Evolutionary conservation across 2,113 vertebrate species (phyloP), one percentile per base, ranked within the genome.

Genomic region (Pandion haliaetus): DNA sequence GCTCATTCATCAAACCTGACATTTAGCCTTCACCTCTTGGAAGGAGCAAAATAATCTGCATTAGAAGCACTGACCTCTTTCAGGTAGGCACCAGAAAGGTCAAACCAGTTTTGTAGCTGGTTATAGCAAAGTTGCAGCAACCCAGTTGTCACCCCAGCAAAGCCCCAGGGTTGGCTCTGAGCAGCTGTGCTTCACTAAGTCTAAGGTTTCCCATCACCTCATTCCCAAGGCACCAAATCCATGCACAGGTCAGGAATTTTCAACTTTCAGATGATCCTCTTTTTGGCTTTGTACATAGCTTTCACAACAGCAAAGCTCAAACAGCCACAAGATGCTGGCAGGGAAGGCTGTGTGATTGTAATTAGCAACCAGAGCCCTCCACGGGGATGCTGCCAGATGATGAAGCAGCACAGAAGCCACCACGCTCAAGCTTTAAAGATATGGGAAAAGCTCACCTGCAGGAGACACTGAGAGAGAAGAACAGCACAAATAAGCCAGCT

Each of bases 161-260:
- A 80, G 31, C 57, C 17, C 54, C 2, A 0, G 29, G 23, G 25
- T 12, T 13, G 17, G 34, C 62, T 42, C 20, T 2, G 7, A 26
- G 44, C 42, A 8, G 40, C 38, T 0, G 5, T 1, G 11, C 36
- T 11, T 10, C 0, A 5, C 13, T 32, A 32, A 11, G 29, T 28
- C 55, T 5, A 3, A 31, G 20, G 6, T 34, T 44, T 63, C 32
- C n/a, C 70, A 17, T 28, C 57, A 8, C 16, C 49, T 76, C 36
- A 2, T 17, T 36, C 62, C 62, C 55, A 14, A 42, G 42, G 34
- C 57, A 34, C 15, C 25, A n/a, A 74, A 36, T 28, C 65, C 45
- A 12, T 1, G 6, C 20, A 2, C 1, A 4, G 36, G 14, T 26
- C 57, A 47, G 57, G 50, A n/a, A 45, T 13, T 1, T 2, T 24